phyloP scores from a whole-genome alignment of 2,113 vertebrate species.

The Poecilia latipinna region DNA sequence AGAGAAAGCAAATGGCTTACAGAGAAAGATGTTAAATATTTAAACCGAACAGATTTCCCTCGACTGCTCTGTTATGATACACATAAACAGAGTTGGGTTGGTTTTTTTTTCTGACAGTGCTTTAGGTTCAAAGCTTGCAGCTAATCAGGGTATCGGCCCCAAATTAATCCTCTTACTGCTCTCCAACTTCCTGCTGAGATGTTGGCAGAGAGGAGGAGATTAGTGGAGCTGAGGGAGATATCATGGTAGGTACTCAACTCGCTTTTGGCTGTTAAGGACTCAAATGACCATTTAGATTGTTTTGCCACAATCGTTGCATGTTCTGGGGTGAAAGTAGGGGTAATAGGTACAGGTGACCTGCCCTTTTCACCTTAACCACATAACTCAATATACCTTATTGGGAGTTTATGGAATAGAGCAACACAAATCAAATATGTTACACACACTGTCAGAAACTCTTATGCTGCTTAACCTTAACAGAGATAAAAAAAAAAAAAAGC shows the following conservation, averaged over 20 bases:
- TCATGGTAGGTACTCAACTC: slow-evolving; percentile 10
- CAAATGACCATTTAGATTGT: slow-evolving; percentile 19
- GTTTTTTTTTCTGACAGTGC: slow-evolving; percentile 8
- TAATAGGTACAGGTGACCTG: not conserved
- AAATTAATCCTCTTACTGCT: slow-evolving; percentile 44
- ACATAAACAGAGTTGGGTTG: slow-evolving; percentile 3
- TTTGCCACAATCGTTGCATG: not conserved
- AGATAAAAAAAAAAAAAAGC: too few relatives aligned
- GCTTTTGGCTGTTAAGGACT: slow-evolving; percentile 10
- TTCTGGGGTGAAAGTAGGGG: not conserved
- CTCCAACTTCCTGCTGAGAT: slow-evolving; percentile 35
- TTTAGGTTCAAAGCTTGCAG: slow-evolving; percentile 30
- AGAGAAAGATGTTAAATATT: slow-evolving; percentile 54
- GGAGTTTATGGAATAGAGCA: not conserved
- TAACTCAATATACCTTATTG: not conserved
- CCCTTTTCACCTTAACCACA: not conserved
- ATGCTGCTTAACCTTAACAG: too few relatives aligned
- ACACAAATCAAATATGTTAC: not conserved
- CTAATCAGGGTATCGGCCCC: slow-evolving; percentile 36
- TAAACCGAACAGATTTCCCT: slow-evolving; percentile 46
- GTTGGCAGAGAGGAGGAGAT: slow-evolving; percentile 34
- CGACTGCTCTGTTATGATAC: slow-evolving; percentile 59
- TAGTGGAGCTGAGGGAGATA: slow-evolving; percentile 40
- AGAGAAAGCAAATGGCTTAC: slow-evolving; percentile 30
- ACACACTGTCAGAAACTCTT: too few relatives aligned